Base-by-base conservation (phyloP, 2,797 vertebrate species). In the Smutsia temminckii region DNA sequence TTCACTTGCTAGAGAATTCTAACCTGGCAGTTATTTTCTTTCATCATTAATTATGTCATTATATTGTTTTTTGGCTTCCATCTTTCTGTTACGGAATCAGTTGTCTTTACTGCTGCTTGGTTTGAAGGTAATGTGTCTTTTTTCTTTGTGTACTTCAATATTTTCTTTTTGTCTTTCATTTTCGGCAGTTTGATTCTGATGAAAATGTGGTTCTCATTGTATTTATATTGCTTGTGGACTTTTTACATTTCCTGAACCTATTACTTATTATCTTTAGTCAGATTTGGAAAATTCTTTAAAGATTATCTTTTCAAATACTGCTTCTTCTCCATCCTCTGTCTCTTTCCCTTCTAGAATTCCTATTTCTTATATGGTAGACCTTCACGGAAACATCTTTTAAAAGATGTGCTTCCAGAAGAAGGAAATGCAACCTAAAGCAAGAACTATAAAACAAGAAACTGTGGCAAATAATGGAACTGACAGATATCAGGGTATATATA, bases 131-230 rank as follows among this genome's bases (percentile, higher is more conserved):
- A 81, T 34, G 40, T 27, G 12, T 69, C 49, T 32, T 61, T 85
- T 42, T 42, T 75, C 23, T 71, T 34, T 75, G 40, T 23, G 23
- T 46, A 34, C 64, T 85, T 80, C 57, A 68, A 79, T 66, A 32
- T 42, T 94, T 83, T 77, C 20, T 23, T 89, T 85, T 57, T 64
- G 12, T 88, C 29, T 79, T 69, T 91, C 21, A 84, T 64, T 92
- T 79, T 37, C 12, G 46, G 34, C 23, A 66, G 13, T 84, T 84
- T 79, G 40, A 80, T 49, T 53, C 6, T 57, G 10, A 79, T 42
- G 16, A 83, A 68, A 74, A 5, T 79, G n/a, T 72, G 53, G 25
- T 74, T 79, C 40, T 83, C 55, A 81, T 42, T 75, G 23, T 89
- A 53, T 75, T 85, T 80, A 63, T 5, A 4, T 4, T 49, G 17